Conservation (phyloP, 1,140 invertebrate species). For the Drosophila oshimai region DNA sequence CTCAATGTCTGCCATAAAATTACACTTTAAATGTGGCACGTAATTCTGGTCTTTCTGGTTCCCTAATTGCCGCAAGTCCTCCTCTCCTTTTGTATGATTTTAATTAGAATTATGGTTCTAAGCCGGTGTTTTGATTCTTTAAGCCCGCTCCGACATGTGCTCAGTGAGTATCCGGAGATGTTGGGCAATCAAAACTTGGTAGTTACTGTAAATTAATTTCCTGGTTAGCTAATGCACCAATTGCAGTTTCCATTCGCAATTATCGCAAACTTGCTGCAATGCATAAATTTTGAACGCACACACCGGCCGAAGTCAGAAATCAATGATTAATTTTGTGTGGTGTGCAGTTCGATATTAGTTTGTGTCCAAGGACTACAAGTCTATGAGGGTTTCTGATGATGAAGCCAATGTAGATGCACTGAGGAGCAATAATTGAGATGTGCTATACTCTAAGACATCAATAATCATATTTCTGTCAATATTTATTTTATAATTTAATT, state of each 20-base stretch:
- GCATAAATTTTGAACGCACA: conserved; percentile 60
- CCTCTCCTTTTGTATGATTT: conserved; percentile 44
- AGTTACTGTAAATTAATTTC: conserved; percentile 63
- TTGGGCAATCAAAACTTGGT: conserved; percentile 44
- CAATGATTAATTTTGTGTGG: conserved; percentile 72
- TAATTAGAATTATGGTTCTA: conserved; percentile 60
- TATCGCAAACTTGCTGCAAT: conserved; percentile 60
- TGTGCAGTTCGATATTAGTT: conserved; percentile 30
- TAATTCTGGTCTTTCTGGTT: conserved; percentile 45
- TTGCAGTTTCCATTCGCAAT: conserved; percentile 49
- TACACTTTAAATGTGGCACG: conserved; percentile 63
- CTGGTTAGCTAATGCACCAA: conserved; percentile 27
- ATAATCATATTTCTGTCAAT: no score
- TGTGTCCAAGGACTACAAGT: neutral
- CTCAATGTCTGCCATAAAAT: conserved; percentile 61
- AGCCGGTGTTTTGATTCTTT: conserved; percentile 42
- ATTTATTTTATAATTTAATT: no score
- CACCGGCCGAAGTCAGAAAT: conserved; percentile 16
- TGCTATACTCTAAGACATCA: no score
- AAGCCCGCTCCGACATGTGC: conserved; percentile 27
- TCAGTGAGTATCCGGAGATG: conserved; percentile 20
- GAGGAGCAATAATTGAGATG: neutral
- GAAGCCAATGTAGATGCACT: neutral
- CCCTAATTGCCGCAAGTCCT: conserved; percentile 56
- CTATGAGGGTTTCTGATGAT: neutral